Conservation (phyloP, 2,888 invertebrate species). For the Euproctis similis region DNA sequence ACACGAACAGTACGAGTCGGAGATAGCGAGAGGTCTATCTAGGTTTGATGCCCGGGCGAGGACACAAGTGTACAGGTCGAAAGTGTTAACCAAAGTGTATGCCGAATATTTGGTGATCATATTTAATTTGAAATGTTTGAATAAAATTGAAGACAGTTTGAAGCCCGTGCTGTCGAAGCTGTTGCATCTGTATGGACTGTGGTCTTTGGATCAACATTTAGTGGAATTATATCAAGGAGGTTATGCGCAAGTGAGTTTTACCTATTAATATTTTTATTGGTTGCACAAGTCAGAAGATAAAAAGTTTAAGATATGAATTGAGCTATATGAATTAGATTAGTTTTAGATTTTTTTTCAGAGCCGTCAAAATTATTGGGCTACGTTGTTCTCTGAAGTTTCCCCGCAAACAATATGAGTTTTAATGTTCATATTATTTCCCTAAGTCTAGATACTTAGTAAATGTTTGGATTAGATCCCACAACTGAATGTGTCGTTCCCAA, state of each 20-base stretch:
- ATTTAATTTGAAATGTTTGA: conserved; percentile 67
- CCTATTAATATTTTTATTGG: too few species aligned
- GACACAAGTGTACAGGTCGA: conserved; percentile 87
- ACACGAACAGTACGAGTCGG: conserved; percentile 73
- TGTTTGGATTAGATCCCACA: too few species aligned
- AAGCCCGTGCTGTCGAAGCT: conserved; percentile 67
- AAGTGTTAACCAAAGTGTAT: conserved; percentile 84
- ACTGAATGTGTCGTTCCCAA: too few species aligned
- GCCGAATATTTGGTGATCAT: conserved; percentile 81
- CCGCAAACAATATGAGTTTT: too few species aligned
- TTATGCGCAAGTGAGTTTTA: conserved; percentile 30
- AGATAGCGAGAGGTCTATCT: conserved; percentile 75
- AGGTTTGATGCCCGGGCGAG: conserved; percentile 86
- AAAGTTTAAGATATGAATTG: too few species aligned
- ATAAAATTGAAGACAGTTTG: conserved; percentile 46
- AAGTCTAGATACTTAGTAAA: too few species aligned
- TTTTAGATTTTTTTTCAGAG: too few species aligned
- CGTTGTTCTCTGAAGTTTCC: too few species aligned
- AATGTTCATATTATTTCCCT: too few species aligned
- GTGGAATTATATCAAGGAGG: conserved; percentile 83
- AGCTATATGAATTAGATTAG: too few species aligned
- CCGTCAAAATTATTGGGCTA: too few species aligned
- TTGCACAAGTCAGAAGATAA: too few species aligned
- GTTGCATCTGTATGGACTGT: conserved; percentile 54
- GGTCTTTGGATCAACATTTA: conserved; percentile 80